phyloP scores from a whole-genome alignment of 30 jellyfish, hydroid and myxozoan genomes.

The Haliclystus octoradiatus region DNA sequence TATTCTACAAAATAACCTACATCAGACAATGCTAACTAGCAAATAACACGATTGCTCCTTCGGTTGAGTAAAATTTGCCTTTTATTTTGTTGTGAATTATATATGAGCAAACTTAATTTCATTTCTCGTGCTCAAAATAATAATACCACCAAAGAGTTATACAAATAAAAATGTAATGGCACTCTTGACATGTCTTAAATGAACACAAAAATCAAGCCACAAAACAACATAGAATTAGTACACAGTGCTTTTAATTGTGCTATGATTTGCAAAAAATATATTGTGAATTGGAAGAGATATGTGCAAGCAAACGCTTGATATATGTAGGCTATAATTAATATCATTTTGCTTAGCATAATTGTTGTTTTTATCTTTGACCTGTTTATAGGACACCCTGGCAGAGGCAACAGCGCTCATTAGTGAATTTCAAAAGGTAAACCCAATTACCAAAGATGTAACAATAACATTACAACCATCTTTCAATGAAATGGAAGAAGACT shows the following conservation, averaged over 20 bases:
- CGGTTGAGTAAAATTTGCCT: neutral
- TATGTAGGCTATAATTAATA: no score
- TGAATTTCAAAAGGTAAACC: conserved; percentile 36
- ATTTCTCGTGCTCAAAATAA: neutral
- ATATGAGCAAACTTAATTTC: neutral
- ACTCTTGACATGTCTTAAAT: no score
- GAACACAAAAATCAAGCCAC: no score
- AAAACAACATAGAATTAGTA: no score
- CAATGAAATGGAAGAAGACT: conserved; percentile 44
- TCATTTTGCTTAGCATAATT: no score
- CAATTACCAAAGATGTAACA: neutral
- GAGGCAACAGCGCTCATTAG: conserved; percentile 88
- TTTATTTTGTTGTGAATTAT: neutral
- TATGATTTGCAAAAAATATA: no score
- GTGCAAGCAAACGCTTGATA: no score
- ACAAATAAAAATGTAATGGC: neutral
- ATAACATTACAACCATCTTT: neutral
- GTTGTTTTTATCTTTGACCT: no score
- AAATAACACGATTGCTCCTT: neutral
- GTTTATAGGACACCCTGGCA: conserved; percentile 86
- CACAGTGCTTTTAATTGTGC: no score
- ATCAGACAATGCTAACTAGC: neutral
- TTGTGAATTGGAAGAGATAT: no score
- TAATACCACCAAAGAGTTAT: neutral
- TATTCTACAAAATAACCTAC: neutral